Base-by-base conservation (phyloP, 1,140 invertebrate genomes). In the Elysia chlorotica region DNA sequence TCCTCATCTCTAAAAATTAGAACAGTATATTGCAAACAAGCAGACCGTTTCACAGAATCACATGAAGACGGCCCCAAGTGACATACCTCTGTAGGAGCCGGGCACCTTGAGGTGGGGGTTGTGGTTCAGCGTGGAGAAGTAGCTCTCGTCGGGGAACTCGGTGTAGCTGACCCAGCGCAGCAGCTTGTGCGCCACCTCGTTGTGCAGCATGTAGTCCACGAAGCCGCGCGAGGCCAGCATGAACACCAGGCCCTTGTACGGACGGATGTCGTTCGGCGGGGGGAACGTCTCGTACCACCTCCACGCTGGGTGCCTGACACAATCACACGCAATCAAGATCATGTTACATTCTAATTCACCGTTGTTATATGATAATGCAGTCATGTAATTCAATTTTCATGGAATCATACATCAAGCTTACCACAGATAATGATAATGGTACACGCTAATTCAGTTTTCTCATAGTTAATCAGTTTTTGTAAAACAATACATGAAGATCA, bases 61-160 rank as follows among this genome's bases (percentile, higher is more conserved):
- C 28, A 79, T 71, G 71, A 79, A 81, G 0, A 79, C 78, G 36
- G 62, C 30, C 35, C 83, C n/a, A n/a, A 23, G 1, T 23, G 28
- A n/a, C 1, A 19, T 41, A 71, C 73, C 73, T 36, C 6, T 74
- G 37, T 78, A 82, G 21, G 74, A 57, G 21, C 81, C 81, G 14
- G 68, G 76, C 28, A 81, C 75, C 6, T 74, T 70, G 2, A 82
- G 75, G 19, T 82, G 74, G 17, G 81, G 76, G 67, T 79, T 81
- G 65, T 80, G 75, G 67, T 80, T 80, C 17, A 82, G 69, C 19
- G 72, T 71, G 10, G 78, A 5, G 53, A 81, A 85, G 37, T 78
- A 81, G 0, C 62, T 73, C 65, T 86, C 85, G 36, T 85, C 81
- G 10, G 83, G 82, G n/a, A 78, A 59, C 5, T 59, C 25, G 2